phyloP scores from a whole-genome alignment of 2,888 invertebrate genomes.

The Brassicogethes aeneus region DNA sequence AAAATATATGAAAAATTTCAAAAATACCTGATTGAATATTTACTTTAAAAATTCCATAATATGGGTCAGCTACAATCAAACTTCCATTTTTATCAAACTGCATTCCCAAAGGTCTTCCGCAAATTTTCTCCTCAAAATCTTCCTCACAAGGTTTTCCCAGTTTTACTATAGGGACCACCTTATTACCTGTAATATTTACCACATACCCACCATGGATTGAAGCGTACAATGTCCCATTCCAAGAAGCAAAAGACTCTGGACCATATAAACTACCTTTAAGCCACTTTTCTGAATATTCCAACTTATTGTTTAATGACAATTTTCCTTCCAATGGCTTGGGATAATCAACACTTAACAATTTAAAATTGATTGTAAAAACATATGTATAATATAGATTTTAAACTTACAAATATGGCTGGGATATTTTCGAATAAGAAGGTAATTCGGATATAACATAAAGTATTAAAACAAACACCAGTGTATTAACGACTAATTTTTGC shows the following conservation, averaged over 20 bases:
- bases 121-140: conserved; percentile 65
- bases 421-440: conserved; percentile 63
- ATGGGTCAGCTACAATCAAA: conserved; percentile 73
- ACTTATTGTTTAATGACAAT: conserved; percentile 51
- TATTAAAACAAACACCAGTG: too few species aligned
- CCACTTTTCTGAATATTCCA: conserved; percentile 61
- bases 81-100: conserved; percentile 64
- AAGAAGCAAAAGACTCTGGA: conserved; percentile 71
- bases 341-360: too few species aligned
- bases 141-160: conserved; percentile 71
- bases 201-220: conserved; percentile 72
- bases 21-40: conserved; percentile 60
- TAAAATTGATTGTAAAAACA: too few species aligned
- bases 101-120: conserved; percentile 90
- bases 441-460: conserved; percentile 63
- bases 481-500: too few species aligned
- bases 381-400: too few species aligned
- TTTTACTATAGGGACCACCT: conserved; percentile 66
- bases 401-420: conserved; percentile 54
- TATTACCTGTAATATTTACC: conserved; percentile 60
- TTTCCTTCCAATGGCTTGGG: conserved; percentile 49
- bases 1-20: not conserved
- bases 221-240: conserved; percentile 71
- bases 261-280: conserved; percentile 63
- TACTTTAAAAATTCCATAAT: conserved; percentile 81